Percentiles rank a stretch among this genome's conserved stretches.
phyloP scores from a whole-genome alignment of 2,888 invertebrate genomes.

The Ochropleura leucogaster region DNA sequence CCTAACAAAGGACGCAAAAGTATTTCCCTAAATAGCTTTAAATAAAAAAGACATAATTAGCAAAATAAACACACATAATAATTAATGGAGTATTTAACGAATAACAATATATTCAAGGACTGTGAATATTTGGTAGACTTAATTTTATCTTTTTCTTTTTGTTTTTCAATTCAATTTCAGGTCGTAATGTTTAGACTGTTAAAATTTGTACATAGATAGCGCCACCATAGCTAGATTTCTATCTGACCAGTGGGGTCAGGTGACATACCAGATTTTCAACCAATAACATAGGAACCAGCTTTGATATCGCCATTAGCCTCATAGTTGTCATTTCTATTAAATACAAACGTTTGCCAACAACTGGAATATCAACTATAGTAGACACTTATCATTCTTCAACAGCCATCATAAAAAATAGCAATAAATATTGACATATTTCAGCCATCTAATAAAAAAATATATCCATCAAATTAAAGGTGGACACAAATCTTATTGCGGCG shows the following conservation, averaged over 20 bases:
- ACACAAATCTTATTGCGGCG: constrained; percentile 32
- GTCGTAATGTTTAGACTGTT: too few species aligned
- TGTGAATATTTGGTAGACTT: neutral
- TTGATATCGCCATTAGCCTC: too few species aligned
- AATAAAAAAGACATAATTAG: neutral
- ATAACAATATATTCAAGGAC: constrained; percentile 3
- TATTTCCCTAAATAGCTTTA: too few species aligned
- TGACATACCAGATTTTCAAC: too few species aligned
- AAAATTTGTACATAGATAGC: too few species aligned
- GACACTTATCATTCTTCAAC: constrained; percentile 42
- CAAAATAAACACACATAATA: neutral
- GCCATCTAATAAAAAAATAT: constrained; percentile 37
- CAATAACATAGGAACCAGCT: too few species aligned
- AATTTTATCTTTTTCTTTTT: neutral
- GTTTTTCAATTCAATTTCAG: neutral
- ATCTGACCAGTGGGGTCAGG: too few species aligned
- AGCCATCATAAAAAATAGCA: constrained; percentile 48
- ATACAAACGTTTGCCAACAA: too few species aligned
- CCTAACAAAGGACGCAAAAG: neutral
- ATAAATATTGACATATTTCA: constrained; percentile 52
- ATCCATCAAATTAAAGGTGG: constrained; percentile 46
- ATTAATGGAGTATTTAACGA: neutral
- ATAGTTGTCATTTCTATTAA: too few species aligned
- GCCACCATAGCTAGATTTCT: too few species aligned
- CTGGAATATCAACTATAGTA: neutral